These are phyloP conservation scores for Bombylius discolor DNA, from an alignment of 2,888 invertebrate genomes.

Conservation along the genomic window DNA sequence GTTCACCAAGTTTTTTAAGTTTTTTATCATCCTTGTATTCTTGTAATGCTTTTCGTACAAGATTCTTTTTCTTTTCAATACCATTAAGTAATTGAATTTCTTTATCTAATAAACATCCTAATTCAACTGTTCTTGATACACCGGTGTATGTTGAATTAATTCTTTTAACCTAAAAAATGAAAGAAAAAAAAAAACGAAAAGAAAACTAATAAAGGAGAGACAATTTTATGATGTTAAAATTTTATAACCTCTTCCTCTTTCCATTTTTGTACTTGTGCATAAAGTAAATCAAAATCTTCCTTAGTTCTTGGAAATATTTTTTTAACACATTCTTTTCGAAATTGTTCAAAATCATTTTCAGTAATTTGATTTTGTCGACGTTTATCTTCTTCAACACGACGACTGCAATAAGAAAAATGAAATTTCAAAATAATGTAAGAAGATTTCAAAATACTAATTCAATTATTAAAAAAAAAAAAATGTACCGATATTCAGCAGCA, in stretches of 20 bases:
- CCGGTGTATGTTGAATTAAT: constrained; percentile 51
- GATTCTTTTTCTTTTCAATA: constrained; percentile 52
- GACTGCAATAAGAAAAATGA: too few relatives aligned
- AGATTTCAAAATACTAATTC: constrained; percentile 25
- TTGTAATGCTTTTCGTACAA: constrained; percentile 46
- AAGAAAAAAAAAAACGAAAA: constrained; percentile 10
- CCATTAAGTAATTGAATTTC: constrained; percentile 56
- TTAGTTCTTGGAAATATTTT: constrained; percentile 58
- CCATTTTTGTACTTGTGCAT: constrained; percentile 38
- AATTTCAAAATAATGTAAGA: constrained; percentile 16
- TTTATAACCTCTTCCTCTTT: constrained; percentile 26
- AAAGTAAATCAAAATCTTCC: constrained; percentile 62
- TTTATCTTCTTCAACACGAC: constrained; percentile 43
- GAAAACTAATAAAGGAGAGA: not conserved
- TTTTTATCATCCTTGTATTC: constrained; percentile 48
- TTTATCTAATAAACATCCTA: constrained; percentile 55
- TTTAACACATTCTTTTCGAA: constrained; percentile 45
- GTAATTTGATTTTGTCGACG: constrained; percentile 33
- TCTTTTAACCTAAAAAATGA: constrained; percentile 47
- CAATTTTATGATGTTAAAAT: not conserved
- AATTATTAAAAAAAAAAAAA: too few relatives aligned
- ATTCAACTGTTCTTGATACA: constrained; percentile 56
- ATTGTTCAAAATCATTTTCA: constrained; percentile 41
- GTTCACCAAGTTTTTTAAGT: constrained; percentile 54
- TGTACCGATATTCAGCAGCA: constrained; percentile 39